These are phyloP conservation scores for Cossypha polioptera DNA, from an alignment of 2,797 vertebrate species.

Conservation along the genomic window DNA sequence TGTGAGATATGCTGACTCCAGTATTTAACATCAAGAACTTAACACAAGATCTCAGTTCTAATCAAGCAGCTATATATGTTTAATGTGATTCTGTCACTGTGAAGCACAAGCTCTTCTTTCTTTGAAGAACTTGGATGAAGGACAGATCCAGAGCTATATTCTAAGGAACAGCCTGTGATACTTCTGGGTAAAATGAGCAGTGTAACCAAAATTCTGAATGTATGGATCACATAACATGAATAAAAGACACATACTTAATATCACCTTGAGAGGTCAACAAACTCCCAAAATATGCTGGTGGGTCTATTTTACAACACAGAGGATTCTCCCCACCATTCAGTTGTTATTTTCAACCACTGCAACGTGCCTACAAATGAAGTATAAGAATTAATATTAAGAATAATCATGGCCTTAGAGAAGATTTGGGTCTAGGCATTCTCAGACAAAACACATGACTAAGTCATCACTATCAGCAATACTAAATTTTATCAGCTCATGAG, in stretches of 20 bases:
- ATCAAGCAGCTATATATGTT: neutral
- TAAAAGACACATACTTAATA: neutral
- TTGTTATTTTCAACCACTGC: neutral
- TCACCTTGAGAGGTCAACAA: neutral
- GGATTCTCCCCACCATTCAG: neutral
- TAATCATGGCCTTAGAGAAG: neutral
- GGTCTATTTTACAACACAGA: accelerated
- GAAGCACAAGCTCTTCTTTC: neutral
- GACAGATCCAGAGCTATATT: neutral
- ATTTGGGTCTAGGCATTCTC: neutral
- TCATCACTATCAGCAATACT: neutral
- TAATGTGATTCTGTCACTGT: neutral
- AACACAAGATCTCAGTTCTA: neutral
- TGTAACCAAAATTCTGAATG: neutral
- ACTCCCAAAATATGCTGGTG: neutral
- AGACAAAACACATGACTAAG: neutral
- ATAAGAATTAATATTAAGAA: neutral
- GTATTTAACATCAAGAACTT: neutral
- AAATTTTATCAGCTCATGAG: neutral
- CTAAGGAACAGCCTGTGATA: neutral
- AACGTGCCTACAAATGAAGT: neutral
- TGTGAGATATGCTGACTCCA: neutral
- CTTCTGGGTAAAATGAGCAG: neutral
- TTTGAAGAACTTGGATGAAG: neutral
- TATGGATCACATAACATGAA: neutral